A percentile compares a stretch with the other conserved stretches of the same genome.
Evolutionary conservation across 2,113 vertebrate species (phyloP).

Genomic region (Amphiprion percula): DNA sequence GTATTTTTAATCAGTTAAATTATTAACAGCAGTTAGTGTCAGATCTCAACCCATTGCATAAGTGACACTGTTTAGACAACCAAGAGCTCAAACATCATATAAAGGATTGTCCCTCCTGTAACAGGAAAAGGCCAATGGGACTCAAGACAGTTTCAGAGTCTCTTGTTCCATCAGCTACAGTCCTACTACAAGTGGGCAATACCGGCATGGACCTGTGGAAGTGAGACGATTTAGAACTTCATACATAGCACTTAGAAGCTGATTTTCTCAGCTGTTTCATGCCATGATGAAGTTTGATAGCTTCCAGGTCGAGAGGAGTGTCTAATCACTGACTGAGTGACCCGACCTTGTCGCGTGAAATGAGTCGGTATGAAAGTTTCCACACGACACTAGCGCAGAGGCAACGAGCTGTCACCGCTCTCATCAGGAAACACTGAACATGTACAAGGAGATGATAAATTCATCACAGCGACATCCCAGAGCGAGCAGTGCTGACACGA

Average conservation of each 20-base stretch:
- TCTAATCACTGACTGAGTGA: conserved; percentile 34
- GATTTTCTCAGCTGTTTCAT: background rate
- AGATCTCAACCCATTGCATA: too few relatives aligned
- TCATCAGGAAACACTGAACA: conserved; percentile 58
- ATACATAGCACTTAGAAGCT: background rate
- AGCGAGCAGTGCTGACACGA: conserved; percentile 65
- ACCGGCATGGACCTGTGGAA: too few relatives aligned
- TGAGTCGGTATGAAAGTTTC: conserved; percentile 42
- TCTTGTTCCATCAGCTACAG: too few relatives aligned
- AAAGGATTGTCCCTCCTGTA: too few relatives aligned
- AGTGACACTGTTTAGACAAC: too few relatives aligned
- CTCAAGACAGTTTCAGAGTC: too few relatives aligned
- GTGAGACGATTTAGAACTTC: background rate
- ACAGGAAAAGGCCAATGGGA: too few relatives aligned
- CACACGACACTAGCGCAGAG: conserved; percentile 30
- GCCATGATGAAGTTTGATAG: conserved; percentile 26
- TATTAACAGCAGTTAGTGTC: too few relatives aligned
- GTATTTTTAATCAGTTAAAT: too few relatives aligned
- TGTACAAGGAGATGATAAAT: conserved; percentile 69
- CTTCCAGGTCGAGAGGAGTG: conserved; percentile 23
- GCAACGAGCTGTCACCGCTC: conserved; percentile 49
- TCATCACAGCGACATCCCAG: conserved; percentile 69
- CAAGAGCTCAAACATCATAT: too few relatives aligned
- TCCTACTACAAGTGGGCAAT: too few relatives aligned
- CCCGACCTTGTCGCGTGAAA: conserved; percentile 58